These are phyloP conservation scores for Sitta europaea DNA, from an alignment of 2,113 vertebrate genomes.

Conservation along the genomic window DNA sequence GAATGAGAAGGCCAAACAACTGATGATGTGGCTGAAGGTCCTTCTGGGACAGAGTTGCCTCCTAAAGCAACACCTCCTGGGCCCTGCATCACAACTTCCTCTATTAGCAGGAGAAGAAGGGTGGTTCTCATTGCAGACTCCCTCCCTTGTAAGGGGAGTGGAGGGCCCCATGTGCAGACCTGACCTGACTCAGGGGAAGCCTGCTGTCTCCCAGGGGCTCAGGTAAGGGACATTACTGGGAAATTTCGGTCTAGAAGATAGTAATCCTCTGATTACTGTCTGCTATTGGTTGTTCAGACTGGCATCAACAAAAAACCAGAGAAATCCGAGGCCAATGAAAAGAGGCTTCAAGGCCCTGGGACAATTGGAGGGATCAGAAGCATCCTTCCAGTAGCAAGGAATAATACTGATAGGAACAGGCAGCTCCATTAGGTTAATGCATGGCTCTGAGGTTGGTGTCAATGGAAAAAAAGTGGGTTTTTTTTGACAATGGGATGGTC, in stretches of 20 bases:
- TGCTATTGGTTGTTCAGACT: not conserved
- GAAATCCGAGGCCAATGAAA: not conserved
- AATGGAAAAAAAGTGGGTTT: rapidly evolving
- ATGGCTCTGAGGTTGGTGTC: rapidly evolving
- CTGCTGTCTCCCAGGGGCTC: not conserved
- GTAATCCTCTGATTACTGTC: not conserved
- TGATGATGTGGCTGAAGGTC: not conserved
- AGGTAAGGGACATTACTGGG: not conserved
- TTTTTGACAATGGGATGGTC: not conserved
- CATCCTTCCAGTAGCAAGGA: not conserved
- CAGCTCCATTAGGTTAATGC: not conserved
- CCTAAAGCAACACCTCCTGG: not conserved
- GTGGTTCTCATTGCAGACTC: not conserved
- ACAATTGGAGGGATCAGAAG: not conserved
- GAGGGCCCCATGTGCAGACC: not conserved
- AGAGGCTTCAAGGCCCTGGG: not conserved
- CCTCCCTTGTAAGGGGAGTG: not conserved
- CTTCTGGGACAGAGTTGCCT: not conserved
- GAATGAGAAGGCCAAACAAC: not conserved
- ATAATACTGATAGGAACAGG: not conserved
- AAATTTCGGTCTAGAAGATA: not conserved
- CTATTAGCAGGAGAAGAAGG: not conserved
- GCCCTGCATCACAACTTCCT: not conserved
- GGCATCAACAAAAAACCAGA: not conserved
- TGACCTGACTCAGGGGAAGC: not conserved